Evolutionary conservation across 2,113 vertebrate species (phyloP).

Genomic region (Aepyceros melampus): DNA sequence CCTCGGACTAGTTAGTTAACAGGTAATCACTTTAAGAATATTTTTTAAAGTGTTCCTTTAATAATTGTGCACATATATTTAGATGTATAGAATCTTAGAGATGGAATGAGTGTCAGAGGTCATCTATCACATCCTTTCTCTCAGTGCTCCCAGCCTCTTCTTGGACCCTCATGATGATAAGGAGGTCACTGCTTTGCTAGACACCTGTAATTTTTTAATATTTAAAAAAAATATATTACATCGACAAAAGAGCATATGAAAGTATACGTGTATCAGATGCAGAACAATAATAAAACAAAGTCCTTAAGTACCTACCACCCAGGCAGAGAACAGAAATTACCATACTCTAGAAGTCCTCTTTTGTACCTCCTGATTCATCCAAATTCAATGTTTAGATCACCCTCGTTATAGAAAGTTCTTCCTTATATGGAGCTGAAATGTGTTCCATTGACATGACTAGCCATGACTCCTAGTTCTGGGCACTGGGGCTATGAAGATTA

Average conservation of each 20-base stretch:
- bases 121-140: background rate
- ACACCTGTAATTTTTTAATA: background rate
- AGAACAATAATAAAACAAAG: background rate
- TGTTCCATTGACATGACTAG: background rate
- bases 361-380: background rate
- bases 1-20: background rate
- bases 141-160: background rate
- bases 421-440: background rate
- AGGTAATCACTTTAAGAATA: background rate
- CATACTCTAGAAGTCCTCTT: background rate
- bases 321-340: background rate
- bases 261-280: background rate
- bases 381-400: background rate
- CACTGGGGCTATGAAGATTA: background rate
- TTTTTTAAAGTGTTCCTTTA: background rate
- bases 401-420: constrained; percentile 6
- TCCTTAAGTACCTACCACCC: background rate
- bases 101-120: background rate
- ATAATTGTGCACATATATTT: background rate
- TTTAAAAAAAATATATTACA: background rate
- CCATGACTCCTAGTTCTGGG: background rate
- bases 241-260: background rate
- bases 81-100: background rate
- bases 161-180: background rate
- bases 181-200: background rate